phyloP scores from a whole-genome alignment of 53 echinoderm and acorn worm genomes.

The Henricia sp. region DNA sequence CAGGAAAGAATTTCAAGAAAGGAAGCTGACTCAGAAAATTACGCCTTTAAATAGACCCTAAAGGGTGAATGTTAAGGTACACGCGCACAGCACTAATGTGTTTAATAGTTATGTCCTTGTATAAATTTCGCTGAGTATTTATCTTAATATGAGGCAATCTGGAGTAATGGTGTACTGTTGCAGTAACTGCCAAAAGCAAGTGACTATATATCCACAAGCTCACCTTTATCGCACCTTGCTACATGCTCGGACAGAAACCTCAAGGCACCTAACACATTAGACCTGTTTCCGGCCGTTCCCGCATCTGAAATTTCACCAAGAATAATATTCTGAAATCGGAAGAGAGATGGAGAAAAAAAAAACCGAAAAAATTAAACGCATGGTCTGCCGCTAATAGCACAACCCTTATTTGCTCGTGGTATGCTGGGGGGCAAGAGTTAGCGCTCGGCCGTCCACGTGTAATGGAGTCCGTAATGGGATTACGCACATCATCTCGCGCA shows the following conservation, averaged over 20 bases:
- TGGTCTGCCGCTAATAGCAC: slow-evolving; percentile 21
- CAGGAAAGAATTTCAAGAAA: no score
- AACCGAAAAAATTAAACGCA: background rate
- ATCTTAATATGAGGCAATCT: background rate
- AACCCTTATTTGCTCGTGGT: slow-evolving; percentile 8
- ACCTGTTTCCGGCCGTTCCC: slow-evolving; percentile 14
- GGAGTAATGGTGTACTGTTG: background rate
- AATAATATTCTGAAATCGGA: slow-evolving; percentile 52
- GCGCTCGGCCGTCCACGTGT: slow-evolving; percentile 21
- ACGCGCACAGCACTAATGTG: no score
- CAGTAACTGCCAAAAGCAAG: background rate
- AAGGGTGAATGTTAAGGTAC: no score
- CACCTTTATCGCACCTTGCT: slow-evolving; percentile 2
- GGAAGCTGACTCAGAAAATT: no score
- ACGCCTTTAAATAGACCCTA: no score
- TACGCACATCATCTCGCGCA: slow-evolving; percentile 55
- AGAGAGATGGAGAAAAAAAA: background rate
- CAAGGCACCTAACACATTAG: slow-evolving; percentile 50
- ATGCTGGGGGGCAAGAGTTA: slow-evolving; percentile 29
- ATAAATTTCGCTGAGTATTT: no score
- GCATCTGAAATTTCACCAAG: slow-evolving; percentile 51
- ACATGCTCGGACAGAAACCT: slow-evolving; percentile 20
- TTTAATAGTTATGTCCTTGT: background rate
- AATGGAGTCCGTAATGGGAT: slow-evolving; percentile 63
- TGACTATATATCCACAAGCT: slow-evolving; percentile 2